Evolutionary conservation across 1,140 invertebrate genomes (phyloP).

Genomic region (Aleiodes sp.): DNA sequence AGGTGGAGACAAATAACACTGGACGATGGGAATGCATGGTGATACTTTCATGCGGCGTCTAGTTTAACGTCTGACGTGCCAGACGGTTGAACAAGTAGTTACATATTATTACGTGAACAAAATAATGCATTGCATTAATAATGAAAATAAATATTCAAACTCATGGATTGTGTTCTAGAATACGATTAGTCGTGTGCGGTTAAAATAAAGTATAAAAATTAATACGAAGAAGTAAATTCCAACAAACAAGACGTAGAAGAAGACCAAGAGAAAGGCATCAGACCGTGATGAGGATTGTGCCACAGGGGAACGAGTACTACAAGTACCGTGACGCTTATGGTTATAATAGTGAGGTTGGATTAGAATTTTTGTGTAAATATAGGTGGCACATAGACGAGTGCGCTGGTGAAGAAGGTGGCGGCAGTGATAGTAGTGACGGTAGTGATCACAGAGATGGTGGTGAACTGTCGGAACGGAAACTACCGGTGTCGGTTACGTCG

Average conservation of each 20-base stretch:
- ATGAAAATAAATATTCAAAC: too few species aligned
- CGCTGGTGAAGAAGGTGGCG: background rate
- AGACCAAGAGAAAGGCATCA: background rate
- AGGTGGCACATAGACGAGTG: background rate
- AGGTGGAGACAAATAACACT: background rate
- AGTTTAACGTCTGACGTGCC: slow-evolving; percentile 25
- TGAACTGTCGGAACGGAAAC: background rate
- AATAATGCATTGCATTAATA: too few species aligned
- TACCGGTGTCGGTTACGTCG: slow-evolving; percentile 11
- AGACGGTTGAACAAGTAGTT: slow-evolving; percentile 10
- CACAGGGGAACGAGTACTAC: slow-evolving; percentile 25
- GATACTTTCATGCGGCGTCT: background rate
- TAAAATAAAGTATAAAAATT: too few species aligned
- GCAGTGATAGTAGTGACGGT: background rate
- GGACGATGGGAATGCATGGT: background rate
- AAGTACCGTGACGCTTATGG: slow-evolving; percentile 26
- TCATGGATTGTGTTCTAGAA: too few species aligned
- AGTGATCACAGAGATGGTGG: background rate
- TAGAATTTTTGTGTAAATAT: slow-evolving; percentile 17
- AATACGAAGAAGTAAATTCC: background rate
- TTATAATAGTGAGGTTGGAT: slow-evolving; percentile 3
- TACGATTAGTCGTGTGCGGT: too few species aligned
- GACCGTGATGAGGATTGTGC: slow-evolving; percentile 34
- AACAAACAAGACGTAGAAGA: background rate
- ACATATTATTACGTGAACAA: too few species aligned